These are phyloP conservation scores for Polyodon spathula DNA, from an alignment of 2,113 vertebrate genomes.

Conservation along the genomic window DNA sequence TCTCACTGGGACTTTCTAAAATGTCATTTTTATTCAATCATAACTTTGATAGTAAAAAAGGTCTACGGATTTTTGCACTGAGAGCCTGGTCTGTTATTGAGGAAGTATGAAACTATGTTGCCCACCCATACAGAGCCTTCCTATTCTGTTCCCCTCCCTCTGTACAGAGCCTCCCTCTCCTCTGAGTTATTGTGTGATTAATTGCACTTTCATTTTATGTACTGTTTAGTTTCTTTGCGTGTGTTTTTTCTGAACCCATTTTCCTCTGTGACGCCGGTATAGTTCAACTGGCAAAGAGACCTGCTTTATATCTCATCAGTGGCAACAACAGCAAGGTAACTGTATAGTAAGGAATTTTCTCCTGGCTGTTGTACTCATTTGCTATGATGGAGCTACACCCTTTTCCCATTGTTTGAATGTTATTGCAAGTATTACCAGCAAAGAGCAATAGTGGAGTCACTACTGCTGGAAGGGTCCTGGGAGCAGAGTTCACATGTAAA, in stretches of 20 bases:
- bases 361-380: slow-evolving; percentile 24
- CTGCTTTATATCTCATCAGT: not conserved
- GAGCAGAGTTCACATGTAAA: slow-evolving; percentile 23
- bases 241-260: not conserved
- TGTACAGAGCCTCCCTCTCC: slow-evolving; percentile 31
- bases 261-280: slow-evolving; percentile 20
- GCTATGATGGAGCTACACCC: slow-evolving; percentile 21
- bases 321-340: slow-evolving; percentile 34
- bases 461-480: slow-evolving; percentile 29
- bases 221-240: slow-evolving; percentile 32
- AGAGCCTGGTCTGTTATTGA: slow-evolving; percentile 43
- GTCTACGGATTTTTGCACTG: no score
- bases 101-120: slow-evolving; percentile 57
- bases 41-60: no score
- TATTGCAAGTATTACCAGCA: slow-evolving; percentile 34
- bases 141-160: slow-evolving; percentile 33
- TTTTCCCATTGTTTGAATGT: slow-evolving; percentile 22
- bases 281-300: slow-evolving; percentile 31
- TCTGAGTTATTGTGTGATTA: slow-evolving; percentile 39
- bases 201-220: slow-evolving; percentile 43
- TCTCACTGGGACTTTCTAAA: no score
- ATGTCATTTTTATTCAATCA: no score
- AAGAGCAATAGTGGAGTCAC: slow-evolving; percentile 25
- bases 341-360: slow-evolving; percentile 35
- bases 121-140: slow-evolving; percentile 49